Percentiles rank a stretch among this genome's conserved stretches.
Conservation (phyloP, 92 coral and sea anemone species). For the Epizoanthus scotinus region DNA sequence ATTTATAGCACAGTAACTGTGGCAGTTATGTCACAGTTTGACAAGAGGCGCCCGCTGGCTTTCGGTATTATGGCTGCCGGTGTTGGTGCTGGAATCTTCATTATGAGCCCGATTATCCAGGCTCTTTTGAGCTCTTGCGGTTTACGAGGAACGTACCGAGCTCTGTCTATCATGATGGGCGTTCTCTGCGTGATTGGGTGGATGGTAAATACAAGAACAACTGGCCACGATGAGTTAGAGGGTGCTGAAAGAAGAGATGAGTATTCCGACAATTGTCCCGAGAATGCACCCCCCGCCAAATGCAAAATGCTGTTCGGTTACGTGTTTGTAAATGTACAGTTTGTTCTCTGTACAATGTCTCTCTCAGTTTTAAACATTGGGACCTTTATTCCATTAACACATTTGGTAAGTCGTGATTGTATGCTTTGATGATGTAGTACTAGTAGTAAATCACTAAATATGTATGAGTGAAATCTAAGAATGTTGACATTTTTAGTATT, state of each 20-base stretch:
- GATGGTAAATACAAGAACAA: not conserved
- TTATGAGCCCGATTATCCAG: not conserved
- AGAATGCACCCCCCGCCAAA: not conserved
- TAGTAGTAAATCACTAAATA: too few species aligned
- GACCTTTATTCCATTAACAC: not conserved
- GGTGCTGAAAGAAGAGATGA: not conserved
- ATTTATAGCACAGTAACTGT: not conserved
- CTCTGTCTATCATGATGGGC: not conserved
- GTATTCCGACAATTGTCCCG: not conserved
- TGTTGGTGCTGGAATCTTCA: not conserved
- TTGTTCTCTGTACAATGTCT: not conserved
- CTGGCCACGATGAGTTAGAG: not conserved
- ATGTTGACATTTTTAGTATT: too few species aligned
- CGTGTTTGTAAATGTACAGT: not conserved
- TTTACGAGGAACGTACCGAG: not conserved
- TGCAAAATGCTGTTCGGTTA: not conserved
- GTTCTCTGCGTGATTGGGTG: not conserved
- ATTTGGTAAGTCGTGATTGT: not conserved
- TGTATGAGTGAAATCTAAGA: too few species aligned
- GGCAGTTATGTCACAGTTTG: not conserved
- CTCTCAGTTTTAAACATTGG: not conserved
- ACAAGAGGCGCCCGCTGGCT: not conserved
- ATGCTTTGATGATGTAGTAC: too few species aligned
- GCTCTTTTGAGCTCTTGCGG: not conserved
- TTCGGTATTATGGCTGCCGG: conserved; percentile 5